Conservation (phyloP, 2,888 invertebrate genomes). For the Hedya salicella region DNA sequence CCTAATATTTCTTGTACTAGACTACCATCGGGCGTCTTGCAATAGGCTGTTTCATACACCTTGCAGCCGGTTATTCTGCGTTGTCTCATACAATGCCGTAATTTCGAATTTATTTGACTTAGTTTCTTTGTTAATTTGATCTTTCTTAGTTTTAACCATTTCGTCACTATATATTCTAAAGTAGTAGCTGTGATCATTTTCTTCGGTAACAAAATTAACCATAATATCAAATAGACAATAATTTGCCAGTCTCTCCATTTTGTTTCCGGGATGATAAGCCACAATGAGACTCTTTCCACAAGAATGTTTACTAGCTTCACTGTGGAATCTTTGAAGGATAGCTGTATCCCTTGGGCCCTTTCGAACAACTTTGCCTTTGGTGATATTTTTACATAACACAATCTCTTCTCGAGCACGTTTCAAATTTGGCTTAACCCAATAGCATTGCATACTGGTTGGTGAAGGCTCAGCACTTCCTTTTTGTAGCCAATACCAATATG, state of each 20-base stretch:
- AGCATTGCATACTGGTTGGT: slow-evolving; percentile 1
- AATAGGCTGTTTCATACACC: not conserved
- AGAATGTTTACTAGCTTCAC: not conserved
- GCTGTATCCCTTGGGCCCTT: not conserved
- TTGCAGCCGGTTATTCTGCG: not conserved
- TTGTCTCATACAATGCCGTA: slow-evolving; percentile 7
- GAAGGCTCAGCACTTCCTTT: slow-evolving; percentile 10
- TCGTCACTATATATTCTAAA: not conserved
- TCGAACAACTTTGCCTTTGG: not conserved
- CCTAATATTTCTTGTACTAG: not conserved
- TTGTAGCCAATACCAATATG: slow-evolving; percentile 21
- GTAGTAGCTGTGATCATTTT: not conserved
- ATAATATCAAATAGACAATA: not conserved
- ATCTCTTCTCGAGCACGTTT: slow-evolving; percentile 1
- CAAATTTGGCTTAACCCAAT: slow-evolving; percentile 14
- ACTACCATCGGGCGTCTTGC: slow-evolving; percentile 1
- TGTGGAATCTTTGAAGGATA: not conserved
- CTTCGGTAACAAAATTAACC: not conserved
- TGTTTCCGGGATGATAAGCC: not conserved
- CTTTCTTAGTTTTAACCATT: too few relatives aligned
- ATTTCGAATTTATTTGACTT: slow-evolving; percentile 2
- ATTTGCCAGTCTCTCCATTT: not conserved
- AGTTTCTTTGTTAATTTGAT: not conserved
- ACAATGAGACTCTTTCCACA: not conserved
- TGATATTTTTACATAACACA: too few relatives aligned